Conservation (phyloP, 1,140 invertebrate genomes). For the Condylostylus longicornis region DNA sequence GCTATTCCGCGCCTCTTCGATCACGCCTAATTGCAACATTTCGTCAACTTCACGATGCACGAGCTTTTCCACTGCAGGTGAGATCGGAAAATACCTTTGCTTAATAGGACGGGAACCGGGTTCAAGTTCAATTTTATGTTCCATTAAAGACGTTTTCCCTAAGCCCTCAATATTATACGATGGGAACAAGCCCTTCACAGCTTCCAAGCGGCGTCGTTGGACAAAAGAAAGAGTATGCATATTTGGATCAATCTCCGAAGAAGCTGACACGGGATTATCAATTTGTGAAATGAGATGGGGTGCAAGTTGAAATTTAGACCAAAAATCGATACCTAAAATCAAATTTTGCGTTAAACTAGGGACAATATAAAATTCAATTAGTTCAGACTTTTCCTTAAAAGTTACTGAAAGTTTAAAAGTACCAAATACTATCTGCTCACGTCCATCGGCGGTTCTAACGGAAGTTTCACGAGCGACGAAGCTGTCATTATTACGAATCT, state of each 20-base stretch:
- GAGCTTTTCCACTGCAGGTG: conserved; percentile 11
- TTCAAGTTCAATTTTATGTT: conserved; percentile 19
- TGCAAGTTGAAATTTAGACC: conserved; percentile 8
- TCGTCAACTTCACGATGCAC: conserved; percentile 13
- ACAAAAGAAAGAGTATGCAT: too few relatives aligned
- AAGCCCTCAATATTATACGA: conserved; percentile 11
- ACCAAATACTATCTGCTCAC: neutral
- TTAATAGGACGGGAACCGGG: conserved; percentile 15
- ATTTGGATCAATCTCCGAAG: neutral
- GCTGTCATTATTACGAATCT: too few relatives aligned
- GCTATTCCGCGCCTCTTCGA: conserved; percentile 13
- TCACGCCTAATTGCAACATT: conserved; percentile 14
- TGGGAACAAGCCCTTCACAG: conserved; percentile 9
- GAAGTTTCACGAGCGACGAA: too few relatives aligned
- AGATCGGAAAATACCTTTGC: conserved; percentile 14
- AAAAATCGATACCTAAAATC: conserved; percentile 5
- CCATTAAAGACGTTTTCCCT: conserved; percentile 12
- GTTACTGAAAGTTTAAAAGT: neutral
- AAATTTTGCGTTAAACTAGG: conserved; percentile 2
- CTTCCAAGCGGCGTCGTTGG: too few relatives aligned
- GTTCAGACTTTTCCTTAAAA: neutral
- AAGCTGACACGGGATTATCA: neutral
- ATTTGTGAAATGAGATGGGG: neutral
- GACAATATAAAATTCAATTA: neutral
- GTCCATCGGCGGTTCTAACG: conserved; percentile 3